Percentiles rank a stretch among this genome's conserved stretches.
phyloP scores from a whole-genome alignment of 2,888 invertebrate species.

The Panzeria rudis region DNA sequence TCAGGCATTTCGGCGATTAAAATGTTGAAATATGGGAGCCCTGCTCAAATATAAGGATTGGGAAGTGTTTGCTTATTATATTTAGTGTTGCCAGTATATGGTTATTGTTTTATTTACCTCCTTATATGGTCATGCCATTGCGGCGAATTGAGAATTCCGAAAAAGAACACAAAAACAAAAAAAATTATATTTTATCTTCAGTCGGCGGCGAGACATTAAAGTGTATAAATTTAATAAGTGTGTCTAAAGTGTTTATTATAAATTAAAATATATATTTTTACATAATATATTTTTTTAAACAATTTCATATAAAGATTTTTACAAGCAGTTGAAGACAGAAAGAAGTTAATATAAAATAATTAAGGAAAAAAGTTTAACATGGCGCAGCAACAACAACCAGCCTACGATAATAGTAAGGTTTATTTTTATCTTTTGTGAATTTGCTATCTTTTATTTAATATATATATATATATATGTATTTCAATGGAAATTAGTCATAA shows the following conservation, averaged over 20 bases:
- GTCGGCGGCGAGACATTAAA: conserved; percentile 63
- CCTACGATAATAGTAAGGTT: conserved; percentile 80
- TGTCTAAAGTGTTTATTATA: conserved; percentile 25
- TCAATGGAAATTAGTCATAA: conserved; percentile 65
- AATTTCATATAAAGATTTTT: conserved; percentile 36
- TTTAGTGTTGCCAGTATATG: conserved; percentile 18
- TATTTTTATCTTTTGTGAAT: conserved; percentile 50
- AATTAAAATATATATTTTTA: conserved; percentile 58
- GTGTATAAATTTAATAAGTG: conserved; percentile 46
- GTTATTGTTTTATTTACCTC: conserved; percentile 35
- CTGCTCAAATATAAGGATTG: not conserved
- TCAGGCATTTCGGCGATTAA: too few species aligned
- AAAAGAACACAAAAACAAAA: conserved; percentile 52
- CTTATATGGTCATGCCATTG: conserved; percentile 56
- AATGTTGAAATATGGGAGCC: too few species aligned
- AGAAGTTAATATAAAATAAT: conserved; percentile 5
- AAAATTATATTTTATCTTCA: conserved; percentile 55
- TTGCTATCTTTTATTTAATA: conserved; percentile 11
- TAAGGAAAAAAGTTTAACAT: conserved; percentile 71
- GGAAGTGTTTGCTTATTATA: conserved; percentile 33
- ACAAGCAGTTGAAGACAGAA: not conserved
- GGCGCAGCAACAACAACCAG: conserved; percentile 81
- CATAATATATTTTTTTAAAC: conserved; percentile 58
- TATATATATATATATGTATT: not conserved
- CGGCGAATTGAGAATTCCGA: conserved; percentile 44